Evolutionary conservation across 1,140 invertebrate genomes (phyloP).

Genomic region (Mya arenaria): DNA sequence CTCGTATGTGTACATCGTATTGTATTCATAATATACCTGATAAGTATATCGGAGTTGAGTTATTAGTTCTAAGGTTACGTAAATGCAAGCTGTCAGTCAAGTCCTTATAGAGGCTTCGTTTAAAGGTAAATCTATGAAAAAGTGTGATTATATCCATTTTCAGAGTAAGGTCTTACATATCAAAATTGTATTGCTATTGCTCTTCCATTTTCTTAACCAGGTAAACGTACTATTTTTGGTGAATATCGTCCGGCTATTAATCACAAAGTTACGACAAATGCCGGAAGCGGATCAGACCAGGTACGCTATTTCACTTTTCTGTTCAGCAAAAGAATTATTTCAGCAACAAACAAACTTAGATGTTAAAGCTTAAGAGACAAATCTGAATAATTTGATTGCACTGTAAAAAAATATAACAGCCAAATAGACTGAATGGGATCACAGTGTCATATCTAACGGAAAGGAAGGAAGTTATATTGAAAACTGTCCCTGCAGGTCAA

Average conservation of each 20-base stretch:
- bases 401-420: too few relatives aligned
- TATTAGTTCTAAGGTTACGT: too few relatives aligned
- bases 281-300: slow-evolving; percentile 80
- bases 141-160: too few relatives aligned
- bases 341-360: not conserved
- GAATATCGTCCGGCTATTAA: slow-evolving; percentile 96
- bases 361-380: slow-evolving; percentile 33
- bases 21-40: too few relatives aligned
- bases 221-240: slow-evolving; percentile 94
- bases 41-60: too few relatives aligned
- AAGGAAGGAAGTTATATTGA: too few relatives aligned
- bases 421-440: not conserved
- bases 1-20: too few relatives aligned
- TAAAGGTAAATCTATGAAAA: too few relatives aligned
- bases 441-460: not conserved
- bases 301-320: slow-evolving; percentile 60
- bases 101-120: too few relatives aligned
- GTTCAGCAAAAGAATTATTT: not conserved
- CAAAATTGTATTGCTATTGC: too few relatives aligned
- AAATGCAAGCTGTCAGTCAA: too few relatives aligned
- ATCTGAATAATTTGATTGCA: slow-evolving; percentile 13
- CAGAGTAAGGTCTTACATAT: too few relatives aligned
- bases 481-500: not conserved
- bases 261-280: slow-evolving; percentile 90
- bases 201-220: slow-evolving; percentile 72